Base-by-base conservation (phyloP, 2,888 invertebrate species). In the Drosophila neoperkinsi region DNA sequence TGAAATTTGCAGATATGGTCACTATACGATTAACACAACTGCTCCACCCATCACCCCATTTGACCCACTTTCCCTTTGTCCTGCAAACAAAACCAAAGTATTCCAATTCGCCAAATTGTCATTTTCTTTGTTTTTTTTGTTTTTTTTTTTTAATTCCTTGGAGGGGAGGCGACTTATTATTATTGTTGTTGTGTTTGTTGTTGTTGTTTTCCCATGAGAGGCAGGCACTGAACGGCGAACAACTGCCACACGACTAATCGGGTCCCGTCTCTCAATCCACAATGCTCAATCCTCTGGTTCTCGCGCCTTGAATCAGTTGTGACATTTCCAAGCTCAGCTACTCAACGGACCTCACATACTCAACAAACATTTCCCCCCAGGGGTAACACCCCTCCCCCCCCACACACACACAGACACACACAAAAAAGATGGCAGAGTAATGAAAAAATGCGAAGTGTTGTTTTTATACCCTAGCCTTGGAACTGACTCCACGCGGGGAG, bases 261-360 rank as follows among this genome's bases (percentile, higher is more conserved):
- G 51, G 30, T 38, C 13, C 50, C 49, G 63, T 69, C 58, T 65
- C 57, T 52, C 46, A 36, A 60, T 49, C 51, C 58, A 28, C 55
- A 31, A 38, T 38, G 5, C 41, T 0, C n/a, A 43, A 33, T 51
- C 25, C 51, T 18, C 53, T 53, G 53, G 33, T 34, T 33, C 28
- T 11, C 53, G n/a, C 69, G 76, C 56, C 18, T 53, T 43, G 70
- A 79, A 84, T 83, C 82, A 71, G 76, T 79, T 88, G 70, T 88
- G 77, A 84, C 85, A 82, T 72, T 79, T 65, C 70, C 63, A 76
- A 82, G 83, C 88, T 76, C 67, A 70, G 73, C 71, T 79, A 74
- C 74, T 88, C 79, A 78, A 56, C 68, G 68, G 41, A 30, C 55
- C 73, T 60, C 50, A 50, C 58, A 41, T 31, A 46, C 66, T 46